Percentiles rank a stretch among this genome's conserved stretches.
These are phyloP conservation scores for Pygocentrus nattereri DNA, from an alignment of 2,797 vertebrate genomes.

Conservation along the genomic window DNA sequence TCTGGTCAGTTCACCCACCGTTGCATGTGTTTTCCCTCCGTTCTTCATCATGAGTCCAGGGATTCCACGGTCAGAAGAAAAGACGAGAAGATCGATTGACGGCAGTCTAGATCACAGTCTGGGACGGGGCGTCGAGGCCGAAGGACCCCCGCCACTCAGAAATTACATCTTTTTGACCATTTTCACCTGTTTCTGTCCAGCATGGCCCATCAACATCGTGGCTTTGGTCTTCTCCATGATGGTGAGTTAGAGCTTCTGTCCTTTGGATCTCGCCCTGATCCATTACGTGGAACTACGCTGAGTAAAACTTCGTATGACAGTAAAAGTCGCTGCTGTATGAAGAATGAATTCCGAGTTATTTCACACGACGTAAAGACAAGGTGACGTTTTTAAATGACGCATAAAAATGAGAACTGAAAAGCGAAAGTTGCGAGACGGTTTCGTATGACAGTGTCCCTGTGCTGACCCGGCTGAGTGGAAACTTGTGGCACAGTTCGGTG, in stretches of 20 bases:
- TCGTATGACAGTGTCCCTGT: too few relatives aligned
- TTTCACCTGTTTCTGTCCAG: slow-evolving; percentile 86
- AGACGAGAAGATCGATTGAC: slow-evolving; percentile 51
- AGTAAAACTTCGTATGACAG: neutral
- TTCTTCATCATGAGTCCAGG: slow-evolving; percentile 53
- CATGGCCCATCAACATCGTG: slow-evolving; percentile 88
- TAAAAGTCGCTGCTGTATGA: too few relatives aligned
- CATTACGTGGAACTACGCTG: neutral
- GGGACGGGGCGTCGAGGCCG: slow-evolving; percentile 63
- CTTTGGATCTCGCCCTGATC: neutral
- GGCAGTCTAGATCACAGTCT: slow-evolving; percentile 54
- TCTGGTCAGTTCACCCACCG: neutral
- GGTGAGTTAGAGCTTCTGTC: slow-evolving; percentile 75
- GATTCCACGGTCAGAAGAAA: slow-evolving; percentile 55
- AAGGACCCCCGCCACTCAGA: slow-evolving; percentile 69
- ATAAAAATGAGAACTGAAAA: too few relatives aligned
- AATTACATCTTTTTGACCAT: slow-evolving; percentile 85
- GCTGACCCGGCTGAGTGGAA: too few relatives aligned
- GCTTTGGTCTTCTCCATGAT: slow-evolving; percentile 85
- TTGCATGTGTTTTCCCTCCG: slow-evolving; percentile 3
- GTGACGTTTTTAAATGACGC: too few relatives aligned
- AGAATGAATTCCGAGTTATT: too few relatives aligned
- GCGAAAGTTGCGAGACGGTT: too few relatives aligned
- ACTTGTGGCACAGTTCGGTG: too few relatives aligned
- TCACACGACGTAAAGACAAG: too few relatives aligned